phyloP scores from a whole-genome alignment of 2,797 vertebrate species.

The Brachymystax lenok region DNA sequence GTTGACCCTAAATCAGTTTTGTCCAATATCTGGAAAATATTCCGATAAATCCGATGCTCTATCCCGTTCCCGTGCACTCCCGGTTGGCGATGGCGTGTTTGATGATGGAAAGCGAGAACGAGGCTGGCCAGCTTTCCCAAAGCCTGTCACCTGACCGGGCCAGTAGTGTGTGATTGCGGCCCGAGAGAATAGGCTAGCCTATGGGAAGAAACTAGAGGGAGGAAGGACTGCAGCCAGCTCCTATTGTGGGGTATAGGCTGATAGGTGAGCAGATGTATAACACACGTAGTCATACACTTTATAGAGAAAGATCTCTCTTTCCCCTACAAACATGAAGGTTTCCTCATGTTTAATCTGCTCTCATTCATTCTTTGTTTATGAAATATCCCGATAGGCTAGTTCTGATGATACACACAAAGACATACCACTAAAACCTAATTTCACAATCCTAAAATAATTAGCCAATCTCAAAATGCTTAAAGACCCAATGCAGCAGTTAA shows the following conservation, averaged over 20 bases:
- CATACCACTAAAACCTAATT: background rate
- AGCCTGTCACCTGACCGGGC: slow-evolving; percentile 47
- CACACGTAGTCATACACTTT: background rate
- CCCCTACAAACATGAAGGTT: too few species aligned
- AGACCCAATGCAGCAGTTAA: too few species aligned
- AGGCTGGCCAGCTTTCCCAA: slow-evolving; percentile 44
- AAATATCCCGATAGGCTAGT: too few species aligned
- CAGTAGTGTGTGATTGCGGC: too few species aligned
- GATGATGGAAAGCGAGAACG: slow-evolving; percentile 42
- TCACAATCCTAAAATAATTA: too few species aligned
- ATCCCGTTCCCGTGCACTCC: slow-evolving; percentile 32
- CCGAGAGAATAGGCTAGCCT: background rate
- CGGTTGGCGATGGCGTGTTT: slow-evolving; percentile 30
- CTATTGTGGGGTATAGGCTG: too few species aligned
- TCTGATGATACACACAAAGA: background rate
- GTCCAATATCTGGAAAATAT: slow-evolving; percentile 35
- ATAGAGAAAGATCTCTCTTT: too few species aligned
- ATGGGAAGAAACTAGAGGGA: background rate
- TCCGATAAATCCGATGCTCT: slow-evolving; percentile 19
- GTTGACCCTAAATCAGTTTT: slow-evolving; percentile 51
- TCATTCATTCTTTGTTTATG: too few species aligned
- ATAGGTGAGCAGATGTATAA: background rate
- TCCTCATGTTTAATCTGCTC: too few species aligned
- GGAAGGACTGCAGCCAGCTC: too few species aligned
- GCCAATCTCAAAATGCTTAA: too few species aligned